Evolutionary conservation across 2,797 vertebrate genomes (phyloP), one percentile per base, ranked within the genome.

Genomic region (Cyclopterus lumpus): DNA sequence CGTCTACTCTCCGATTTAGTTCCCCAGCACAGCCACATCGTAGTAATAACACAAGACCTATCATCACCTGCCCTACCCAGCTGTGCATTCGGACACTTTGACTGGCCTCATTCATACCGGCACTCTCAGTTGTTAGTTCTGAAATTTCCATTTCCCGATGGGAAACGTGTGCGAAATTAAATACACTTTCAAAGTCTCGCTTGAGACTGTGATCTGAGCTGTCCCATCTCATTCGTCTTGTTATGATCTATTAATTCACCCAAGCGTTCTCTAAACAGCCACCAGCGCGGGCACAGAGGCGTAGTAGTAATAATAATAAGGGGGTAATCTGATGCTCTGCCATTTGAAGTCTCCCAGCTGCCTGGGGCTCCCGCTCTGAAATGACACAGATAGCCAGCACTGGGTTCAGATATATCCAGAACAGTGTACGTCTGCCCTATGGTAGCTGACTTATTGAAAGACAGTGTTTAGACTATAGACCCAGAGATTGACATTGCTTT

Each of bases 291-390:
- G 67, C 67, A n/a, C 73, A 34, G 76, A 69, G 82, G 87, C 77
- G 84, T 81, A 44, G 38, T 62, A 84, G 42, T 46, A 84, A 84
- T 85, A 83, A 88, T 91, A 92, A 92, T 85, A 89, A 84, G 65
- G 60, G 53, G 55, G 89, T 89, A 90, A 93, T 85, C 81, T 71
- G 88, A 94, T 70, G 63, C 83, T 34, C 40, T 64, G 82, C 70
- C 80, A 87, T 90, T 91, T 91, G 88, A 94, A 91, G 88, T 90
- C 79, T 79, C 84, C 75, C 92, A 93, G 91, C 91, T 90, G 74
- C 77, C 60, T n/a, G 60, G 68, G 83, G 79, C 71, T 69, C 83
- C 80, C 67, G 53, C 77, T 80, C 83, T 73, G 70, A 85, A 86
- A 83, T 85, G 73, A 75, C 58, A 73, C 69, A 86, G 89, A 92